Evolutionary conservation across 2,113 vertebrate genomes (phyloP).

Genomic region (Hydrochoerus hydrochaeris): DNA sequence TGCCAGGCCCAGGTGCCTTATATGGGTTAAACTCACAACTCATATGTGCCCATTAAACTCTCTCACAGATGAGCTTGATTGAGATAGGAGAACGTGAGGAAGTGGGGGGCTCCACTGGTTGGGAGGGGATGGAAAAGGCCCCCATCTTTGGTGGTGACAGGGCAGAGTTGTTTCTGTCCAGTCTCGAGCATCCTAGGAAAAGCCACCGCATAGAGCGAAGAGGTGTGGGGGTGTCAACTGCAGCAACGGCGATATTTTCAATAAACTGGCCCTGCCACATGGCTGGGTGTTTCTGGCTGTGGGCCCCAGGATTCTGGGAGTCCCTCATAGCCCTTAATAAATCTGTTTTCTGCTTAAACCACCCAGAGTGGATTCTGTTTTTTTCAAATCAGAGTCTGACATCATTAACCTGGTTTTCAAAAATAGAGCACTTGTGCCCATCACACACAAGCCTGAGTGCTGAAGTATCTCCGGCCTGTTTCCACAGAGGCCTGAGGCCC

Average conservation of each 20-base stretch:
- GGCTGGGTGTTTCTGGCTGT: background rate
- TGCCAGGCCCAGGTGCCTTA: background rate
- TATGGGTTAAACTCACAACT: too few species aligned
- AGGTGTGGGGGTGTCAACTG: background rate
- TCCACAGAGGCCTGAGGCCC: background rate
- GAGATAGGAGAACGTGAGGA: background rate
- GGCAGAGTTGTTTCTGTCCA: background rate
- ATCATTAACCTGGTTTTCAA: conserved; percentile 17
- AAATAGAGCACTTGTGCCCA: background rate
- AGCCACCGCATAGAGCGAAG: background rate
- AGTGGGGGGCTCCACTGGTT: background rate
- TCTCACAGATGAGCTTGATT: background rate
- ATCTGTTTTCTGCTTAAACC: background rate
- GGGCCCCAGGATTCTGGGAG: background rate
- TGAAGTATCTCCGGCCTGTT: background rate
- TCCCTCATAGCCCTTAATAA: background rate
- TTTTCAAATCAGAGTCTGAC: background rate
- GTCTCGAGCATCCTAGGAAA: background rate
- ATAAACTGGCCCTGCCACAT: background rate
- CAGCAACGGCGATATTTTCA: background rate
- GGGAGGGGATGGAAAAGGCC: background rate
- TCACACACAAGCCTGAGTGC: background rate
- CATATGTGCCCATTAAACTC: background rate
- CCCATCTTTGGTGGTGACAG: background rate
- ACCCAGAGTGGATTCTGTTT: background rate